Evolutionary conservation across 1,140 invertebrate species (phyloP).

Genomic region (Druon quercuslanigerum): DNA sequence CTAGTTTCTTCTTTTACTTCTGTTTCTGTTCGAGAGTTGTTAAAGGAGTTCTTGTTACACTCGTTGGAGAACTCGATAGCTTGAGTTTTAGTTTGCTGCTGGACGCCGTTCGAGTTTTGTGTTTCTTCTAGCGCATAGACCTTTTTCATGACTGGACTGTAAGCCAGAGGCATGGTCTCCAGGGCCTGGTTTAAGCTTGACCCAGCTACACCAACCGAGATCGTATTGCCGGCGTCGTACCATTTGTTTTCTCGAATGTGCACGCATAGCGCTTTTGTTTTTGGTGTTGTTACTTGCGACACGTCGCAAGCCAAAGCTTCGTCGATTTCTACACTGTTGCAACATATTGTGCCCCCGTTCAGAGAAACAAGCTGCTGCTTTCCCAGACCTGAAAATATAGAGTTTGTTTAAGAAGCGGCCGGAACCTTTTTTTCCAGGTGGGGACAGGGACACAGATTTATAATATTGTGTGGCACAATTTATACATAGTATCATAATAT

Average conservation of each 20-base stretch:
- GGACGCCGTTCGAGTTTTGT: slow-evolving; percentile 33
- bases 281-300: slow-evolving; percentile 50
- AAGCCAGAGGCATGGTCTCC: slow-evolving; percentile 76
- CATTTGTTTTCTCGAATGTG: slow-evolving; percentile 70
- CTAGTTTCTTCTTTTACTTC: slow-evolving; percentile 47
- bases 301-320: slow-evolving; percentile 68
- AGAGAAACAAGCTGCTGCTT: slow-evolving; percentile 69
- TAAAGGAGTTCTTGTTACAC: slow-evolving; percentile 16
- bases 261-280: slow-evolving; percentile 65
- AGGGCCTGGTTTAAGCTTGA: slow-evolving; percentile 74
- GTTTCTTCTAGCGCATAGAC: slow-evolving; percentile 69
- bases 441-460: too few species aligned
- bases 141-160: slow-evolving; percentile 75
- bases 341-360: slow-evolving; percentile 67
- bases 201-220: slow-evolving; percentile 65
- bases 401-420: neutral
- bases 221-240: slow-evolving; percentile 68
- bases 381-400: slow-evolving; percentile 40
- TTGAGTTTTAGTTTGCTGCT: slow-evolving; percentile 37
- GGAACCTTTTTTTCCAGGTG: too few species aligned
- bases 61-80: slow-evolving; percentile 34
- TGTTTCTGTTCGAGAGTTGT: slow-evolving; percentile 35
- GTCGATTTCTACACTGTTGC: slow-evolving; percentile 66
- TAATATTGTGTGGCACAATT: too few species aligned
- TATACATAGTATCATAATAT: too few species aligned